Conservation (phyloP, 1,140 invertebrate species). For the Limonius californicus region DNA sequence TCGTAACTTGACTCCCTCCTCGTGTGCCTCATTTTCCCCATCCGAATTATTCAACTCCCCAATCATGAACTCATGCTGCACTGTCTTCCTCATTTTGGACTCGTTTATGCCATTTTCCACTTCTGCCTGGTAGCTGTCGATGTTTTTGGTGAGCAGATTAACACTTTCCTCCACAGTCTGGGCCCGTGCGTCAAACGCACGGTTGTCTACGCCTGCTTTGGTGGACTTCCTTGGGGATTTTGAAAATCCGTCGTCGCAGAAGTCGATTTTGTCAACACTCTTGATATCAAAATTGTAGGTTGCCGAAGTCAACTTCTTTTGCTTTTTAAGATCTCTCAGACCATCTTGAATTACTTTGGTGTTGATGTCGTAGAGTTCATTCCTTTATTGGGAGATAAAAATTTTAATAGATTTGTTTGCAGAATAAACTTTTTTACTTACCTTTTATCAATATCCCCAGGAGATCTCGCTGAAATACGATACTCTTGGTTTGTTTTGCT, state of each 20-base stretch:
- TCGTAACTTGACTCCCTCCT: conserved; percentile 34
- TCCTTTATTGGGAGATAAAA: too few relatives aligned
- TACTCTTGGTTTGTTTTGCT: conserved; percentile 35
- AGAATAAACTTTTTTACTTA: too few relatives aligned
- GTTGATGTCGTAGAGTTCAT: conserved; percentile 33
- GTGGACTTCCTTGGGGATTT: not conserved
- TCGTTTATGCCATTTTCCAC: conserved; percentile 44
- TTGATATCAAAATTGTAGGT: too few relatives aligned
- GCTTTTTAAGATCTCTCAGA: conserved; percentile 2
- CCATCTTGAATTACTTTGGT: conserved; percentile 19
- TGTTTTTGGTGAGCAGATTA: conserved; percentile 29
- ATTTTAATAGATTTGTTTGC: too few relatives aligned
- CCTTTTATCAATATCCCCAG: not conserved
- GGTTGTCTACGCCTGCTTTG: conserved; percentile 13
- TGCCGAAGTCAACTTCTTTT: too few relatives aligned
- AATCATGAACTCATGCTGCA: conserved; percentile 29
- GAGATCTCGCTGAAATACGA: conserved; percentile 32
- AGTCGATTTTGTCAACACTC: too few relatives aligned
- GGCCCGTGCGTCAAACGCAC: not conserved
- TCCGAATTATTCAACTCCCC: conserved; percentile 33
- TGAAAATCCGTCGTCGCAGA: too few relatives aligned
- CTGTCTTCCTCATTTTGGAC: conserved; percentile 29
- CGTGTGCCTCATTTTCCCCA: conserved; percentile 33
- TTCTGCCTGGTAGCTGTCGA: conserved; percentile 39
- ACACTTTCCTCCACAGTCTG: conserved; percentile 34